phyloP scores from a whole-genome alignment of 2,797 vertebrate species.

The Muscicapa comitata region DNA sequence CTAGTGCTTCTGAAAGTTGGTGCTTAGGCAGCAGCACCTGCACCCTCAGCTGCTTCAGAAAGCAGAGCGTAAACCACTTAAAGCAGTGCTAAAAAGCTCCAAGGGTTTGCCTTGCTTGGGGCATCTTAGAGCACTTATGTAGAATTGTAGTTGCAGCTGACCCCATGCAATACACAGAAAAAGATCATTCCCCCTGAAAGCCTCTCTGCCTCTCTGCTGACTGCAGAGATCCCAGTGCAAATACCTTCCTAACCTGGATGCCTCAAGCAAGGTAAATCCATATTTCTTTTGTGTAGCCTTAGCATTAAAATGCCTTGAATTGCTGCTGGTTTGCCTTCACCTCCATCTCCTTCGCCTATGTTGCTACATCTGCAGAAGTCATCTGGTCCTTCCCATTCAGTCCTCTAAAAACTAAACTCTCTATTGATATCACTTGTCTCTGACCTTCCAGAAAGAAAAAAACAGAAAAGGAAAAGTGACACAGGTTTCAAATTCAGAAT shows the following conservation, averaged over 20 bases:
- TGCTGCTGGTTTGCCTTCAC: neutral
- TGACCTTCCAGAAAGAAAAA: neutral
- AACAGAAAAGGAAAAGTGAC: neutral
- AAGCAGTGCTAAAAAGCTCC: rapidly evolving
- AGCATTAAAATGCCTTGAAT: neutral
- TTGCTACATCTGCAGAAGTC: neutral
- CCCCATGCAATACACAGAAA: neutral
- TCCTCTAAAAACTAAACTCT: neutral
- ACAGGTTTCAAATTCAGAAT: slow-evolving; percentile 21
- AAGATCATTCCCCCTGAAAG: neutral
- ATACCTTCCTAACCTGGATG: neutral
- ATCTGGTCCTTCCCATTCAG: neutral
- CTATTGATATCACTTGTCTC: neutral
- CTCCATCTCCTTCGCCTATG: neutral
- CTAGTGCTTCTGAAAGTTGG: neutral
- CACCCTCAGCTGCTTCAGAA: neutral
- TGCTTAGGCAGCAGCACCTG: neutral
- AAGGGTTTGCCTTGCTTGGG: neutral
- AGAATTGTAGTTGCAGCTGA: neutral
- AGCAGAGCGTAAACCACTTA: neutral
- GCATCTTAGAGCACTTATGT: neutral
- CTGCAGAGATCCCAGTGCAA: neutral
- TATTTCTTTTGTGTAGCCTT: neutral
- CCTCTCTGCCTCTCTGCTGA: neutral
- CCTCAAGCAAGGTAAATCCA: neutral